A percentile compares a stretch with the other conserved stretches of the same genome.
Evolutionary conservation across 53 echinoderm and acorn worm genomes (phyloP).

Genomic region (Hippasteria phrygiana): DNA sequence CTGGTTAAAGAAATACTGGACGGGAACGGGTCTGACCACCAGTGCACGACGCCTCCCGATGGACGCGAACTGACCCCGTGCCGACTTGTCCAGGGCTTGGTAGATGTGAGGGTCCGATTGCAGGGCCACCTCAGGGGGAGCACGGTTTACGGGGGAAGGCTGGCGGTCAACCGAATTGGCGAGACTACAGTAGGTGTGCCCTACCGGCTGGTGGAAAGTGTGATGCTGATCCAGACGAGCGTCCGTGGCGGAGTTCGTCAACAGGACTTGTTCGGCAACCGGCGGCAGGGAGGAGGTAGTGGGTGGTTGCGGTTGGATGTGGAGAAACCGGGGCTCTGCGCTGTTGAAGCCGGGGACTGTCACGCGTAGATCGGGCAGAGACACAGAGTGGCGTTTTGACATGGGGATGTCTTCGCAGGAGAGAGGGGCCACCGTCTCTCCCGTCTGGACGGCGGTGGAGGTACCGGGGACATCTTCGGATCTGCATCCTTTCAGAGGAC

Average conservation of each 20-base stretch:
- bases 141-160: not conserved
- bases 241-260: not conserved
- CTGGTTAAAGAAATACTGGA: conserved; percentile 11
- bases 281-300: not conserved
- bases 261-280: not conserved
- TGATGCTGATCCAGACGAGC: not conserved
- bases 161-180: not conserved
- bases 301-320: conserved; percentile 18
- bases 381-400: conserved; percentile 21
- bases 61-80: conserved; percentile 1
- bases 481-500: not conserved
- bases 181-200: not conserved
- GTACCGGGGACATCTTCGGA: not conserved
- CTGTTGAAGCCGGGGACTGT: not conserved
- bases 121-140: too few species aligned
- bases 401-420: not conserved
- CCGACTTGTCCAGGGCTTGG: not conserved
- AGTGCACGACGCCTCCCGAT: conserved; percentile 20
- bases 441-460: not conserved
- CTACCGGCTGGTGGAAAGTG: not conserved
- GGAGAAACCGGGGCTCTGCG: conserved; percentile 5
- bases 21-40: not conserved
- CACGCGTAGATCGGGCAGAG: conserved; percentile 9
- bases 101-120: conserved; percentile 17
- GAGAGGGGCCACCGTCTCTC: not conserved